These are phyloP conservation scores for Cossypha heuglini DNA, from an alignment of 2,797 vertebrate species.

Conservation along the genomic window DNA sequence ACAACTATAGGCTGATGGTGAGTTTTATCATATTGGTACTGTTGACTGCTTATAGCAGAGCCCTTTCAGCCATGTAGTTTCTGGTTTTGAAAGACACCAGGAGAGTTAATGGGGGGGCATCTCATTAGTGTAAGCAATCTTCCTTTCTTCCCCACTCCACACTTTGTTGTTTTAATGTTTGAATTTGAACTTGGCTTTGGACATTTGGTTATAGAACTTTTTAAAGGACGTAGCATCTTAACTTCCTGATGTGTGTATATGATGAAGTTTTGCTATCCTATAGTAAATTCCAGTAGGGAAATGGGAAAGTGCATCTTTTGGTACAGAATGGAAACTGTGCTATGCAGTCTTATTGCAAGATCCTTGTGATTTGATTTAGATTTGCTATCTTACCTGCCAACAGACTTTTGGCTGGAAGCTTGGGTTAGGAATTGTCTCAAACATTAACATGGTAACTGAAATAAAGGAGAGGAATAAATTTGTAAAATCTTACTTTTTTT, in stretches of 20 bases:
- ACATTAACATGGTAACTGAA: neutral
- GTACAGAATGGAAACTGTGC: neutral
- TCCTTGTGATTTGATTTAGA: neutral
- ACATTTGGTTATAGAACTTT: neutral
- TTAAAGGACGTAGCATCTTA: neutral
- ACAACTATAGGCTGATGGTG: neutral
- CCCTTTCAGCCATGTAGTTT: neutral
- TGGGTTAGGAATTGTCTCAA: neutral
- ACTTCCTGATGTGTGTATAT: neutral
- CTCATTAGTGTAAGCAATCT: neutral
- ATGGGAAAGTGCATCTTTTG: neutral
- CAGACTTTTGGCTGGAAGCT: neutral
- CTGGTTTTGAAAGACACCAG: neutral
- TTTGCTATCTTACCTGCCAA: neutral
- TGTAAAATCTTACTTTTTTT: neutral
- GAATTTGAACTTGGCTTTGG: neutral
- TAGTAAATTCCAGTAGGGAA: neutral
- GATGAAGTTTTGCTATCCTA: neutral
- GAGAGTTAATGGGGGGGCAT: neutral
- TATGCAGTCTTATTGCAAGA: neutral
- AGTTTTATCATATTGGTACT: neutral
- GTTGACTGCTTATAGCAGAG: neutral
- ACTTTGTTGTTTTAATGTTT: neutral
- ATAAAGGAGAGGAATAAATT: constrained; percentile 15
- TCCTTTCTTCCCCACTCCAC: neutral